Evolutionary conservation across 2,888 invertebrate species (phyloP).

Genomic region (Mythimna impura): DNA sequence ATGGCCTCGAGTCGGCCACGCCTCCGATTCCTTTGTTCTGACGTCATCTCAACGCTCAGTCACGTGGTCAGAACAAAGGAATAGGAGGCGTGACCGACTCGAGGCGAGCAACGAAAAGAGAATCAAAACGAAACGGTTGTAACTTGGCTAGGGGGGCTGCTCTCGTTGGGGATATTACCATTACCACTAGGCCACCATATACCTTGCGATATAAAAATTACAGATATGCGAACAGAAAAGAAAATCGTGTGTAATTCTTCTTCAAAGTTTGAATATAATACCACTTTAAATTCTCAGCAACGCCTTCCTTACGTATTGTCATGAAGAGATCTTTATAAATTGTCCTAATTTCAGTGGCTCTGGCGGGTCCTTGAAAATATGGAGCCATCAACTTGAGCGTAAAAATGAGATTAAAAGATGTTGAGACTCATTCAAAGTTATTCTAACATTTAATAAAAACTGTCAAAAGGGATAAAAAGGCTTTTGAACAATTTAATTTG

Average conservation of each 20-base stretch:
- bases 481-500: conserved; percentile 8
- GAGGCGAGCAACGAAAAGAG: too few relatives aligned
- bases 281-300: conserved; percentile 2
- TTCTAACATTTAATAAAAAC: conserved; percentile 3
- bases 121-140: too few relatives aligned
- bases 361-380: conserved; percentile 28
- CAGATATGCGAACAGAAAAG: neutral
- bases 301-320: conserved; percentile 7
- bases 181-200: too few relatives aligned
- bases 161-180: too few relatives aligned
- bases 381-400: conserved; percentile 28
- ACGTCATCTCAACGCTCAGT: too few relatives aligned
- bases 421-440: conserved; percentile 16
- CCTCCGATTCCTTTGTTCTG: too few relatives aligned
- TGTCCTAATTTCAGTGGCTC: conserved; percentile 24
- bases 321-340: conserved; percentile 37
- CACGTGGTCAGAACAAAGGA: too few relatives aligned
- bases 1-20: too few relatives aligned
- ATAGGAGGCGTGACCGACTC: too few relatives aligned
- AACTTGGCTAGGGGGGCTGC: too few relatives aligned
- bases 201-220: too few relatives aligned
- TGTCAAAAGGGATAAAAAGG: neutral
- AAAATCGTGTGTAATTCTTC: neutral
- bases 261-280: conserved; percentile 3
- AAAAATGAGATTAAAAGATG: conserved; percentile 46